These are phyloP conservation scores for Spodoptera litura DNA, from an alignment of 1,140 invertebrate genomes.

Conservation along the genomic window DNA sequence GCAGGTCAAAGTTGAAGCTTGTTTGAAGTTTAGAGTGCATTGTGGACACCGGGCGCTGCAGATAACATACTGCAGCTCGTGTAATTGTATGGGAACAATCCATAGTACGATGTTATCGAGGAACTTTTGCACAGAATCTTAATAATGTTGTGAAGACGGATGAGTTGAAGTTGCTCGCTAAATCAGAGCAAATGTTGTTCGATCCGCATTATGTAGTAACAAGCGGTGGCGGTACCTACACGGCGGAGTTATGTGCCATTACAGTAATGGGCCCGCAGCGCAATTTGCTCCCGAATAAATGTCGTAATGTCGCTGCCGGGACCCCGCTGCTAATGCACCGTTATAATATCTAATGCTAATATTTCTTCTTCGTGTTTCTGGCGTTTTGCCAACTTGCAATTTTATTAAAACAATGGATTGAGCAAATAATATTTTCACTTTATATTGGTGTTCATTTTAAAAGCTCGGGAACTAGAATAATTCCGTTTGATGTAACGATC, in stretches of 20 bases:
- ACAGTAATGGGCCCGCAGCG: background rate
- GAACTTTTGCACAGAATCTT: no score
- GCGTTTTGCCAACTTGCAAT: background rate
- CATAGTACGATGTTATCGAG: no score
- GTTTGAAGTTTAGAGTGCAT: conserved; percentile 8
- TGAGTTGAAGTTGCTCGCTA: background rate
- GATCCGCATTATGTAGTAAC: conserved; percentile 7
- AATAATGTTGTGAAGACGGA: background rate
- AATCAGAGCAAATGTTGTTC: background rate
- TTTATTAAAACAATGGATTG: conserved; percentile 2
- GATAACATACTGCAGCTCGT: background rate
- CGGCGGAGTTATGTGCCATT: conserved; percentile 17
- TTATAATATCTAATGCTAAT: conserved; percentile 33
- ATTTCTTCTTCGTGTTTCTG: conserved; percentile 17
- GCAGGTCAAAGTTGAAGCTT: background rate
- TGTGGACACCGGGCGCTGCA: background rate
- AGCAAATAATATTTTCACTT: background rate
- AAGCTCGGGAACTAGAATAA: background rate
- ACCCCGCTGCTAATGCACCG: conserved; percentile 9
- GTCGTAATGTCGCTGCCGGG: background rate
- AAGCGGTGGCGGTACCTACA: background rate
- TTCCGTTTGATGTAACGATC: no score
- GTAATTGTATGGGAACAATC: background rate
- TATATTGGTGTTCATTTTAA: background rate
- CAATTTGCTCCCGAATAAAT: conserved; percentile 20